Evolutionary conservation across 2,113 vertebrate genomes (phyloP).

Genomic region (Fregata magnificens): DNA sequence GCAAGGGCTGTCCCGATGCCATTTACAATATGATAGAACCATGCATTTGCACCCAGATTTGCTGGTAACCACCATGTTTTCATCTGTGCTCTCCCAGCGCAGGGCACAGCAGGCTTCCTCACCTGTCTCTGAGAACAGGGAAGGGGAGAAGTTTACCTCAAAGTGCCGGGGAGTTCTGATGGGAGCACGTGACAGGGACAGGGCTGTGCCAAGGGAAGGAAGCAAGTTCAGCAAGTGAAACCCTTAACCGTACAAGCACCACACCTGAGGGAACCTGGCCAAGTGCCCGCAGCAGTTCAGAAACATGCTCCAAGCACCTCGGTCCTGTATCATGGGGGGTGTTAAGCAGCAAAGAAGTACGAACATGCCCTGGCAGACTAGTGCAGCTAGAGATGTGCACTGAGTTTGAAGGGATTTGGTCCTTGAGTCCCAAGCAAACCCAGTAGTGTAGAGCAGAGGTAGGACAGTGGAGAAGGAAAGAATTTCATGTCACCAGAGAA

Average conservation of each 20-base stretch:
- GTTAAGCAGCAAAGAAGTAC: not conserved
- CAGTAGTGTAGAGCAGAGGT: not conserved
- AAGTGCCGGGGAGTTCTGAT: not conserved
- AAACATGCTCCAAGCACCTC: not conserved
- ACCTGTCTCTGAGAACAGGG: not conserved
- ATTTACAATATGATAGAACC: fast-evolving
- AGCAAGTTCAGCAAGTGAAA: not conserved
- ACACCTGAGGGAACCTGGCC: not conserved
- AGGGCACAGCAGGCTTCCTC: not conserved
- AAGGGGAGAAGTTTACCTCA: not conserved
- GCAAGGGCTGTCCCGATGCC: not conserved
- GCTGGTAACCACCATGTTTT: fast-evolving
- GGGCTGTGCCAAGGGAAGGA: not conserved
- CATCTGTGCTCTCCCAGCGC: not conserved
- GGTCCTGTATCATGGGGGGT: fast-evolving
- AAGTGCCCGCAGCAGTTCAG: not conserved
- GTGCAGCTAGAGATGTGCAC: not conserved
- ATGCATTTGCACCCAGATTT: not conserved
- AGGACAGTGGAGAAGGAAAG: not conserved
- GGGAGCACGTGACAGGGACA: not conserved
- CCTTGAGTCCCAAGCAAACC: not conserved
- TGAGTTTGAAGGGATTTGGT: not conserved
- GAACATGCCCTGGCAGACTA: not conserved
- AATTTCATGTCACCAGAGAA: not conserved
- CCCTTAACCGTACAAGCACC: not conserved